phyloP scores from a whole-genome alignment of 2,888 invertebrate species.

The Hipparchia semele region DNA sequence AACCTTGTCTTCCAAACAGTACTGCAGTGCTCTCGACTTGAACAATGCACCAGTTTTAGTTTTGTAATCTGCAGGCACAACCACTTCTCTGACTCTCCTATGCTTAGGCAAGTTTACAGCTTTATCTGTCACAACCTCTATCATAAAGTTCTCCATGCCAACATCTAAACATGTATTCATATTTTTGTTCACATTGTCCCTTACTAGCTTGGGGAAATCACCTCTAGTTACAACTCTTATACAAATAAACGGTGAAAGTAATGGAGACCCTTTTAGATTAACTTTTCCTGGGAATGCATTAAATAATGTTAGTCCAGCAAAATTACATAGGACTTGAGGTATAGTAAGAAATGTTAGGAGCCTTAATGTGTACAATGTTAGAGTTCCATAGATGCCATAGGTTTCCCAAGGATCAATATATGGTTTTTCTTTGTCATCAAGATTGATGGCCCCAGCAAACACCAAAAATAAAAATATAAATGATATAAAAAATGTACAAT shows the following conservation, averaged over 20 bases:
- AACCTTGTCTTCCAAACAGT: conserved; percentile 95
- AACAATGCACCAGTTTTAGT: conserved; percentile 96
- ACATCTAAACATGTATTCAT: conserved; percentile 94
- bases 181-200: conserved; percentile 92
- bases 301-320: conserved; percentile 93
- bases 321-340: conserved; percentile 95
- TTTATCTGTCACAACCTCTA: conserved; percentile 98
- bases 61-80: conserved; percentile 93
- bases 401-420: conserved; percentile 91
- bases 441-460: conserved; percentile 84
- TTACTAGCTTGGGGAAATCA: conserved; percentile 95
- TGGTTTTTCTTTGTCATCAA: conserved; percentile 80
- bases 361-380: conserved; percentile 89
- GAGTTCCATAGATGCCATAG: conserved; percentile 90
- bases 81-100: conserved; percentile 92
- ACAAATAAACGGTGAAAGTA: conserved; percentile 96
- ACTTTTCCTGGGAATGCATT: conserved; percentile 98
- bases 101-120: conserved; percentile 89
- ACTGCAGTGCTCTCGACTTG: conserved; percentile 97
- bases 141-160: conserved; percentile 96
- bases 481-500: conserved; percentile 88
- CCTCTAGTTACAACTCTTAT: conserved; percentile 97
- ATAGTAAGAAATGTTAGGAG: conserved; percentile 92
- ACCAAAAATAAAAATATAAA: conserved; percentile 90
- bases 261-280: conserved; percentile 92